Base-by-base conservation (phyloP, 2,888 invertebrate species). In the Mythimna loreyi region DNA sequence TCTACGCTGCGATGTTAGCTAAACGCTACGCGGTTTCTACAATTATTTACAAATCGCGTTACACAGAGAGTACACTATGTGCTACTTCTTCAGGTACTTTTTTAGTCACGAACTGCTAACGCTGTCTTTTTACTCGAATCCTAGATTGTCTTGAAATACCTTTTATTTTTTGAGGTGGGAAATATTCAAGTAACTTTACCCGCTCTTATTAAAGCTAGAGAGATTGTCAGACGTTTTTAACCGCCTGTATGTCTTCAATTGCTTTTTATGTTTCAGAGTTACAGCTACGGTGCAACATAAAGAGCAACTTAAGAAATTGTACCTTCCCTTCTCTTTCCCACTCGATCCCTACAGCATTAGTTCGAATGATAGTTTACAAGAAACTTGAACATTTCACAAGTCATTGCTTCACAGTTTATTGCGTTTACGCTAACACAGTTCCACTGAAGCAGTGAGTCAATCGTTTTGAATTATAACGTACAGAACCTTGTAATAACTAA, bases 401-500 rank as follows among this genome's bases (percentile, higher is more conserved):
- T 23, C 53, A 49, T 50, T 70, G n/a, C 28, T 33, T 5, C 36
- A 49, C 23, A 58, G 62, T 45, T 55, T 30, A 67, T 25, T 75
- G 56, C 45, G n/a, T 33, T 11, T 55, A 45, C 25, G 25, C 65
- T 53, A 66, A 63, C 43, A 58, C 61, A 25, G 36, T 36, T 47
- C 56, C 49, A 43, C 56, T 64, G 45, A 64, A 63, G 30, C 28
- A 61, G n/a, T 55, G 28, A 57, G 71, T 58, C 36, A 66, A 72
- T 53, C 21, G 11, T 64, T 49, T 65, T 56, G 52, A 78, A 67
- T 64, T 66, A 67, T 53, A 50, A 52, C 40, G 5, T 19, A 58
- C 72, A 58, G 50, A 66, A 75, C 75, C 23, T 70, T 71, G 49
- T 59, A 57, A 52, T 62, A 60, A 45, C 52, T 47, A 13, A 55